phyloP scores from a whole-genome alignment of 2,113 vertebrate genomes.

The Dicrurus megarhynchus region DNA sequence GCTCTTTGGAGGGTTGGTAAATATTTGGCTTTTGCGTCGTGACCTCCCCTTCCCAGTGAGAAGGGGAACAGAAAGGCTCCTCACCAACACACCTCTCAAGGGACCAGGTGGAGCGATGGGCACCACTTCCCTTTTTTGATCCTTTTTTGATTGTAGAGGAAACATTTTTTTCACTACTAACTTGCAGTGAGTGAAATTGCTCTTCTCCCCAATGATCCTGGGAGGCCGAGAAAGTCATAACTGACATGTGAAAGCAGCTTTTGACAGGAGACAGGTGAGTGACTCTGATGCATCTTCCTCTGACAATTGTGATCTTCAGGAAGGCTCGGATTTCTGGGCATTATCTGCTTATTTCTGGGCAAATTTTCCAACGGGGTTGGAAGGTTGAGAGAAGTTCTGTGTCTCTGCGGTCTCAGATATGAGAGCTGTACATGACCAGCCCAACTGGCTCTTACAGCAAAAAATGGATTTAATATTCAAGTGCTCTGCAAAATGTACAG shows the following conservation, averaged over 20 bases:
- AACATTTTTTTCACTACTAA: neutral
- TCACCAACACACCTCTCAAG: neutral
- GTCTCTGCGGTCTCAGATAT: neutral
- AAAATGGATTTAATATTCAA: neutral
- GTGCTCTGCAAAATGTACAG: neutral
- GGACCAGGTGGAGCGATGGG: neutral
- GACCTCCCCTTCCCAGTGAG: constrained; percentile 18
- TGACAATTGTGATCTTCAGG: neutral
- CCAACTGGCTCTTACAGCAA: neutral
- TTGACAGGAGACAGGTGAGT: neutral
- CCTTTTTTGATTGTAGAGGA: too few species aligned
- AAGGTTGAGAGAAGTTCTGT: neutral
- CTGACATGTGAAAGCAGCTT: neutral
- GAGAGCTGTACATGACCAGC: neutral
- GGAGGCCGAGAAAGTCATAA: neutral
- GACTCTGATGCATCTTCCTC: neutral
- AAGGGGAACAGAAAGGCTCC: neutral
- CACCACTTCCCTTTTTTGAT: neutral
- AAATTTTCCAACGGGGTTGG: neutral
- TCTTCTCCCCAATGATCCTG: neutral
- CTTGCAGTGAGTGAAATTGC: neutral
- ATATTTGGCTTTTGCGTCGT: neutral
- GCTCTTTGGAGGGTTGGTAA: neutral
- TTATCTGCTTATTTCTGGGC: neutral
- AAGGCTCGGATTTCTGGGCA: neutral